Base-by-base conservation (phyloP, 2,888 invertebrate genomes). In the Synanthedon andrenaeformis region DNA sequence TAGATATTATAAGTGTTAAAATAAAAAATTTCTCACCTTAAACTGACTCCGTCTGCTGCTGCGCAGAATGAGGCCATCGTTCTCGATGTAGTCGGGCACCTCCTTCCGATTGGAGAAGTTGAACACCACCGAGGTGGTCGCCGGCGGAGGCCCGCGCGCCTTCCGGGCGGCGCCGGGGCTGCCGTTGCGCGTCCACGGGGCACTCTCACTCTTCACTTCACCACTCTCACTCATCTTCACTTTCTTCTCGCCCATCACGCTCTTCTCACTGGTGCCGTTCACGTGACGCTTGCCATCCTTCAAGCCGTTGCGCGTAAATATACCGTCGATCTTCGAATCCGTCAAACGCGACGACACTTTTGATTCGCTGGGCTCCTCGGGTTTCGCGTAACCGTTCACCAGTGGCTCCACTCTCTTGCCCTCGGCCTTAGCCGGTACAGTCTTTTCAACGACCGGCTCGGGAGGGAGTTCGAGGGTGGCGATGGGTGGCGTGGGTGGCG, bases 51-150 rank as follows among this genome's bases (percentile, higher is more conserved):
- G 89, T 63, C 90, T 90, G 69, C 89, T 89, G 70, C 89, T 89
- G 66, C 91, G 90, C 65, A 92, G 90, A 64, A 93, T 89, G 76
- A 93, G 89, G 64, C 94, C 95, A 88, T 96, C 96, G 84, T 96
- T 95, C 77, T 95, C 95, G 72, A 96, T 94, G 82, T 96, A 96
- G 89, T 96, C 95, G 52, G 96, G 96, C 69, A 96, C 94, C 70
- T 94, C 94, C 81, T 93, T 94, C 71, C 93, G 91, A 80, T 91
- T 89, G 62, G 93, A 93, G 83, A 96, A 96, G 88, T 96, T 95
- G 87, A 96, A 96, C 61, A 95, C 94, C 85, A 95, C 92, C 62
- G 93, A 92, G 64, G 91, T 92, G 70, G 90, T 86, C 62, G 90
- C 86, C 57, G 79, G 70, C 52, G 75, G 65, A 10, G 79, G 74